Evolutionary conservation across 2,888 invertebrate genomes (phyloP).

Genomic region (Agrochola circellaris): DNA sequence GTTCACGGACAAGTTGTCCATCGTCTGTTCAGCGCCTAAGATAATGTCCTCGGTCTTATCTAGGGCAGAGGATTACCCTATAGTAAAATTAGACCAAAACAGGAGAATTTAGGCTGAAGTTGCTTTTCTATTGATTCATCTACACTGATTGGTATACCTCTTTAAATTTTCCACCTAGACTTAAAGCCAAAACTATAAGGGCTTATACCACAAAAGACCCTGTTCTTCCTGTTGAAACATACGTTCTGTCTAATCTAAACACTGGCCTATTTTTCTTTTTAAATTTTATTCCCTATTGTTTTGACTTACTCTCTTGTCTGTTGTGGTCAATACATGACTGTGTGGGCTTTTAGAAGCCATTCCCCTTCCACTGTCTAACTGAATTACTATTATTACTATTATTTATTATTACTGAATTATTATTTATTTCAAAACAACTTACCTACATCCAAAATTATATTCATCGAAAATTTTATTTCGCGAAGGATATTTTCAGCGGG

Average conservation of each 20-base stretch:
- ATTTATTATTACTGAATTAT: too few species aligned
- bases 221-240: neutral
- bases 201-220: neutral
- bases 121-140: neutral
- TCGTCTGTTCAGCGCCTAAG: neutral
- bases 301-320: too few species aligned
- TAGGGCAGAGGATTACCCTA: too few species aligned
- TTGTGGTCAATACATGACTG: too few species aligned
- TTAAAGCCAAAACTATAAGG: neutral
- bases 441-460: neutral
- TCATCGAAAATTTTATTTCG: neutral
- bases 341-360: too few species aligned
- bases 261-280: too few species aligned
- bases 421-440: too few species aligned
- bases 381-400: too few species aligned
- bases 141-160: neutral
- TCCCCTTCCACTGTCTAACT: too few species aligned
- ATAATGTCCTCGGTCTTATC: neutral
- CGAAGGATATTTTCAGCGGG: slow-evolving; percentile 28
- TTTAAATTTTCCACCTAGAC: neutral
- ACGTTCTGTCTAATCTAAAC: too few species aligned
- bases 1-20: too few species aligned
- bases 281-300: too few species aligned
- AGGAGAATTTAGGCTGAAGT: neutral
- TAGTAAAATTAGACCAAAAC: neutral